Evolutionary conservation across 2,888 invertebrate species (phyloP), one percentile per base, ranked within the genome.

Genomic region (Mythimna loreyi): DNA sequence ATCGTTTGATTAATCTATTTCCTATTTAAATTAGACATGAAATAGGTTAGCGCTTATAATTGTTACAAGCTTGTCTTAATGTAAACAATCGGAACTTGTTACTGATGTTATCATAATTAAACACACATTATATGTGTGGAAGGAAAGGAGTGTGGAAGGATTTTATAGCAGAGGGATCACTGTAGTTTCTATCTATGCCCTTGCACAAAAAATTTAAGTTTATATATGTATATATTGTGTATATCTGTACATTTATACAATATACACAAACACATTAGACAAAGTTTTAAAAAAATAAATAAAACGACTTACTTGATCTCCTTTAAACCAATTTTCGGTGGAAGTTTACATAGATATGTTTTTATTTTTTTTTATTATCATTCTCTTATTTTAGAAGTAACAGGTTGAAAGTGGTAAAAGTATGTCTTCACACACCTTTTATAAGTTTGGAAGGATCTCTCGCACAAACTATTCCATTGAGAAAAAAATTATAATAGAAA

Each of bases 1-100:
- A 93, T 92, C 91, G 93, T 93, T 93, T 93, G 92, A 94, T 94
- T 92, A 93, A 94, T 93, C 91, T 93, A 85, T 90, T 92, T 91
- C 90, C 87, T 89, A 92, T 94, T 94, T 90, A 92, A 94, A 92
- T 93, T 90, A 92, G 91, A 92, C 90, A 91, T 90, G 91, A 89
- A 92, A 92, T 90, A 89, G 88, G 89, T 92, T 90, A 88, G 89
- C 86, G 86, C 85, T 87, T 87, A 86, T 91, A 92, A 92, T 92
- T 90, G 92, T 89, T 89, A 90, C 91, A 91, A 88, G 87, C 86
- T 88, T 90, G 89, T 88, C 84, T 86, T 87, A 90, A 89, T 90
- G 89, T 90, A 92, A 91, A 92, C 90, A 92, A 89, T 87, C 80
- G 86, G 72, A 80, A 77, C 80, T 82, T 84, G 81, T 85, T 75